phyloP scores from a whole-genome alignment of 2,797 vertebrate genomes.

The Xenopus petersii region DNA sequence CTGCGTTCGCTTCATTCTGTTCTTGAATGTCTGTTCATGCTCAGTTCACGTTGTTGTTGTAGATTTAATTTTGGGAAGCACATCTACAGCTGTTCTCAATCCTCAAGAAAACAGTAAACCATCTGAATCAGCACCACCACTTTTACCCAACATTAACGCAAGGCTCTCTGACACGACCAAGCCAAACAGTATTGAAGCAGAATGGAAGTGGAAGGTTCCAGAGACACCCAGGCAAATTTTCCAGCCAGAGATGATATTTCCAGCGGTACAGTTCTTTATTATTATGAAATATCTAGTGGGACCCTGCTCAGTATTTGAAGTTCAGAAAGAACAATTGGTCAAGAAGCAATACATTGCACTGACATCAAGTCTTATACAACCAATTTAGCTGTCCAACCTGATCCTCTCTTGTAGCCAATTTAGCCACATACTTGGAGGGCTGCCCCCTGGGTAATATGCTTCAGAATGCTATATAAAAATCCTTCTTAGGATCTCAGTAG shows the following conservation, averaged over 20 bases:
- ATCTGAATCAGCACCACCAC: background rate
- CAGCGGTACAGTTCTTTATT: background rate
- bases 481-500: no score
- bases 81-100: constrained; percentile 3
- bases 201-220: constrained; percentile 42
- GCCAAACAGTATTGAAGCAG: background rate
- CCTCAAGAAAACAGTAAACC: constrained; percentile 1
- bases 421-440: no score
- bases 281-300: background rate
- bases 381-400: no score
- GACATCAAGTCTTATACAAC: no score
- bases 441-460: no score
- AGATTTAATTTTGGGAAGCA: constrained; percentile 23
- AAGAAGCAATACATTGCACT: no score
- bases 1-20: constrained; percentile 4
- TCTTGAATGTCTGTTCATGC: background rate
- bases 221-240: constrained; percentile 32
- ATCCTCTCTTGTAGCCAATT: no score
- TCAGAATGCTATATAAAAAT: no score
- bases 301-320: no score
- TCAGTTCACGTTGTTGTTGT: background rate
- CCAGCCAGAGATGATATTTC: constrained; percentile 22
- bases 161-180: constrained; percentile 16
- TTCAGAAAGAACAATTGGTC: no score
- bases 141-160: background rate